A percentile compares a stretch with the other conserved stretches of the same genome.
Evolutionary conservation across 30 jellyfish, hydroid and myxozoan species (phyloP).

Genomic region (Aurelia sp.): DNA sequence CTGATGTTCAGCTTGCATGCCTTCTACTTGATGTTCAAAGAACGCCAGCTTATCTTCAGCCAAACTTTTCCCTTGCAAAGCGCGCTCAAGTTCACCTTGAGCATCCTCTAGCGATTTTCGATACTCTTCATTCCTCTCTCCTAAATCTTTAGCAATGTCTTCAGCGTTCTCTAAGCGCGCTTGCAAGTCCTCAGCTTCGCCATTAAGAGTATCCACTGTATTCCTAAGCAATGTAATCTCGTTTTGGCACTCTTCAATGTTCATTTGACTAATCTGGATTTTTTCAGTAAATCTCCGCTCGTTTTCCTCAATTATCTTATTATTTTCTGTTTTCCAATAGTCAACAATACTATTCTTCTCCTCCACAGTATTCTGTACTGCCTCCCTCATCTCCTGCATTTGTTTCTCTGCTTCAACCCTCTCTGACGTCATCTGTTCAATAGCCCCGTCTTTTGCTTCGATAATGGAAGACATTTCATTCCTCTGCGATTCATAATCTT

Average conservation of each 20-base stretch:
- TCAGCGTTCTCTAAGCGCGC: slow-evolving; percentile 11
- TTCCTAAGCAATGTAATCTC: slow-evolving; percentile 28
- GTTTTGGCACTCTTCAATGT: slow-evolving; percentile 22
- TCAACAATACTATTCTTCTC: slow-evolving; percentile 49
- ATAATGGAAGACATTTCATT: slow-evolving; percentile 8
- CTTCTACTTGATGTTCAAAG: slow-evolving; percentile 65
- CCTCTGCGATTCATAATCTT: slow-evolving; percentile 16
- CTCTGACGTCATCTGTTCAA: slow-evolving; percentile 37
- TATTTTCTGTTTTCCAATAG: slow-evolving; percentile 42
- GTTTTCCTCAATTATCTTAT: slow-evolving; percentile 30
- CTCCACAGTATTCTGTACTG: slow-evolving; percentile 37
- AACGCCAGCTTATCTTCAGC: slow-evolving; percentile 55
- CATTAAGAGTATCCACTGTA: slow-evolving; percentile 9
- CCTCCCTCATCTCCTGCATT: slow-evolving; percentile 72
- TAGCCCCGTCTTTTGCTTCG: slow-evolving; percentile 17
- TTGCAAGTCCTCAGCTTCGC: slow-evolving; percentile 12
- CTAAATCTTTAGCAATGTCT: slow-evolving; percentile 4
- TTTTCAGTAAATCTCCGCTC: slow-evolving; percentile 19
- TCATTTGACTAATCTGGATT: slow-evolving; percentile 21
- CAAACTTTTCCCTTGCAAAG: slow-evolving; percentile 26
- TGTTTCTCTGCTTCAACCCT: slow-evolving; percentile 55
- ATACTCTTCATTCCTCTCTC: slow-evolving; percentile 12
- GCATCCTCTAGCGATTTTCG: not conserved
- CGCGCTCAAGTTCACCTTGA: slow-evolving; percentile 31
- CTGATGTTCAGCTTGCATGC: slow-evolving; percentile 19